These are phyloP conservation scores for Metopia argyrocephala DNA, from an alignment of 2,888 invertebrate genomes.

Conservation along the genomic window DNA sequence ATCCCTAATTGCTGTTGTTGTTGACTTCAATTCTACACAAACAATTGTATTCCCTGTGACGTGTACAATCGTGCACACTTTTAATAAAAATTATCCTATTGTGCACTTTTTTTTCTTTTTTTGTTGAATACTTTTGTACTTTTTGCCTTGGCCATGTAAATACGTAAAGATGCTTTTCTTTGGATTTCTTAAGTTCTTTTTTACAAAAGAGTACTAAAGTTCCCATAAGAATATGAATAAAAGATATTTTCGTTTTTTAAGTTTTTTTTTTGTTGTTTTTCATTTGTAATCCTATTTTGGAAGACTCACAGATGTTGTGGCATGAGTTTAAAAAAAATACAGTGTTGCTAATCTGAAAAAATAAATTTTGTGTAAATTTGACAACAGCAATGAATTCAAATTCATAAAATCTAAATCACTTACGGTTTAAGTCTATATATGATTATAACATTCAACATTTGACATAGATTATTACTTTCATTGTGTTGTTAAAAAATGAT, in stretches of 20 bases:
- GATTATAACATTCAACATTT: too few relatives aligned
- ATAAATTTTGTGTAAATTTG: too few relatives aligned
- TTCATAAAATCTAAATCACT: too few relatives aligned
- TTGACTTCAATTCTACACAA: too few relatives aligned
- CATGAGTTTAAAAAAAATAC: neutral
- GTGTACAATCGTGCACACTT: neutral
- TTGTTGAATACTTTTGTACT: neutral
- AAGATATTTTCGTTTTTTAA: neutral
- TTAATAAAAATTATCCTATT: neutral
- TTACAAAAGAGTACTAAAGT: conserved; percentile 15
- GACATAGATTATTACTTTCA: too few relatives aligned
- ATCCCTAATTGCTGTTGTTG: neutral
- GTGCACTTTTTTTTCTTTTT: neutral
- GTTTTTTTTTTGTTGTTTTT: conserved; percentile 10
- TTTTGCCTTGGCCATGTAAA: conserved; percentile 6
- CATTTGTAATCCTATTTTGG: conserved; percentile 10
- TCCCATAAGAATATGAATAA: conserved; percentile 14
- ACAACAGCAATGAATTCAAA: too few relatives aligned
- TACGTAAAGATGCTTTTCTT: conserved; percentile 3
- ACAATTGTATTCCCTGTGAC: neutral
- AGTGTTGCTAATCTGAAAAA: neutral
- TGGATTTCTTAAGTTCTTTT: neutral
- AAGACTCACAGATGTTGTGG: neutral
- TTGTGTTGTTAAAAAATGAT: too few relatives aligned
- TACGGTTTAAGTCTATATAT: too few relatives aligned